These are phyloP conservation scores for Sorex araneus DNA, from an alignment of 2,113 vertebrate genomes.

Conservation along the genomic window DNA sequence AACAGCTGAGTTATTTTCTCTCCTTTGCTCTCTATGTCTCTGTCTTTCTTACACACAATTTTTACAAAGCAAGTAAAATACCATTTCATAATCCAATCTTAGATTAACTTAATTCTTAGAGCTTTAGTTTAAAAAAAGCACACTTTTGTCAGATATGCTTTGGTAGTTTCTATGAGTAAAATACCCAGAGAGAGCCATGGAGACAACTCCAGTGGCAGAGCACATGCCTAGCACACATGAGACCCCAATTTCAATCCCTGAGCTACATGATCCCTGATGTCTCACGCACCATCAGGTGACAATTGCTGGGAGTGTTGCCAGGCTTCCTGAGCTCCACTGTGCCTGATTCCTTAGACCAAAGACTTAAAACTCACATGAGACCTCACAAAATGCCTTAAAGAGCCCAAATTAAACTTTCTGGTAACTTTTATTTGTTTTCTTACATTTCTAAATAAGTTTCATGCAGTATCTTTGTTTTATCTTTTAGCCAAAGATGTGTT, in stretches of 20 bases:
- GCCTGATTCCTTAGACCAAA: no score
- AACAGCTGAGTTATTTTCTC: neutral
- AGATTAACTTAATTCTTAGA: constrained; percentile 45
- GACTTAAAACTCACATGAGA: no score
- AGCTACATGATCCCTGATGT: no score
- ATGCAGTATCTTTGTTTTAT: constrained; percentile 37
- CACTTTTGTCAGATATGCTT: constrained; percentile 30
- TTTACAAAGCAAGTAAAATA: constrained; percentile 21
- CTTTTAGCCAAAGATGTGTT: constrained; percentile 16
- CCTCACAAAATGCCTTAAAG: no score
- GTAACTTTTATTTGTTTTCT: constrained; percentile 27
- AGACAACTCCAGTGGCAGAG: no score
- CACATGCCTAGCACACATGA: no score
- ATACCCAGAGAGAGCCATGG: neutral
- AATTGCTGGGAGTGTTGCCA: no score
- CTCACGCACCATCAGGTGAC: no score
- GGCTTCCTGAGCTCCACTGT: no score
- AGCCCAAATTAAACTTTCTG: constrained; percentile 42
- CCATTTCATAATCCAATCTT: constrained; percentile 58
- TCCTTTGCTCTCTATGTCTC: neutral
- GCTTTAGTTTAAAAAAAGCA: neutral
- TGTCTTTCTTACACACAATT: neutral
- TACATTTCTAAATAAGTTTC: constrained; percentile 49
- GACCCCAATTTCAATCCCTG: no score
- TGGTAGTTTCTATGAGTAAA: constrained; percentile 59